Conservation (phyloP, 2,113 vertebrate genomes). For the Origma solitaria region DNA sequence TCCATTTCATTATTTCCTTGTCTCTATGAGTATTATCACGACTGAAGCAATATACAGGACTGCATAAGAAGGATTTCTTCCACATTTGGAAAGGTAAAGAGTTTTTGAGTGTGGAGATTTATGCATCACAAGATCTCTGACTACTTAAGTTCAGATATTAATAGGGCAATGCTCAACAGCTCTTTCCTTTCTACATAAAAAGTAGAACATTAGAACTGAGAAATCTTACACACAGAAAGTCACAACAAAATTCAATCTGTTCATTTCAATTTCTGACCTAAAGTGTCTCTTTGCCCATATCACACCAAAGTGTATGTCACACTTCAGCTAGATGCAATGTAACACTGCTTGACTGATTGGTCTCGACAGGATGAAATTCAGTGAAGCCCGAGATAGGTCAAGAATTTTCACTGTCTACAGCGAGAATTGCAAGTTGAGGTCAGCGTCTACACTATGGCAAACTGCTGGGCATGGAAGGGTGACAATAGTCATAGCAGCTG, state of each 20-base stretch:
- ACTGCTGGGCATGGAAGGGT: background rate
- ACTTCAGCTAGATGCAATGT: background rate
- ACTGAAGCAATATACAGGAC: background rate
- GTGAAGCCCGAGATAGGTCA: background rate
- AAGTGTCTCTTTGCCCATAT: background rate
- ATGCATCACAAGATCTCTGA: background rate
- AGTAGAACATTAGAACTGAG: background rate
- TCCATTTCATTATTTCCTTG: background rate
- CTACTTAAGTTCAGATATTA: background rate
- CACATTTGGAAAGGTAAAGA: background rate
- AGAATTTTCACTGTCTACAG: background rate
- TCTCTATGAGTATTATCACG: background rate
- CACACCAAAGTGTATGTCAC: background rate
- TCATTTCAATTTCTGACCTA: conserved; percentile 12
- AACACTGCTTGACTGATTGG: background rate
- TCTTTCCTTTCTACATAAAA: background rate
- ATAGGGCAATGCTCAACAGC: background rate
- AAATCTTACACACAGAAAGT: background rate
- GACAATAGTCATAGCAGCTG: background rate
- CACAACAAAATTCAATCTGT: background rate
- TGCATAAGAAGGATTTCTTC: background rate
- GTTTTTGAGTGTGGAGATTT: background rate
- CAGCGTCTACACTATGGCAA: background rate
- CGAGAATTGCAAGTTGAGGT: background rate
- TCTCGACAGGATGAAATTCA: background rate